Evolutionary conservation across 2,113 vertebrate species (phyloP).

Genomic region (Nothobranchius kuhntae): DNA sequence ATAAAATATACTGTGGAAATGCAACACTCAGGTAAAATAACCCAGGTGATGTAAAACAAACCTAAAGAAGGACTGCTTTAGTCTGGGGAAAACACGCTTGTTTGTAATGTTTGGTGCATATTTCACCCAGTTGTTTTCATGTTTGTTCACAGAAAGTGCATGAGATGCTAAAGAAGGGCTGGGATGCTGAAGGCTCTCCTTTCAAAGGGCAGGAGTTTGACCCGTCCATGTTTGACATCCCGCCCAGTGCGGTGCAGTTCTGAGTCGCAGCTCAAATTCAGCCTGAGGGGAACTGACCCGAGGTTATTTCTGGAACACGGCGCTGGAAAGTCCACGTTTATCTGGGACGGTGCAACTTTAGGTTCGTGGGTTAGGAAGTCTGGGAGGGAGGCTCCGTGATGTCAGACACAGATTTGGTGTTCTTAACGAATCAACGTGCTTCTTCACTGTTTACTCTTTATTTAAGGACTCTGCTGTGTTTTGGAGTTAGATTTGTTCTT

Average conservation of each 20-base stretch:
- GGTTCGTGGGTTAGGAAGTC: background rate
- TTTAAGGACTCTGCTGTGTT: slow-evolving; percentile 31
- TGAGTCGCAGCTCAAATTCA: slow-evolving; percentile 62
- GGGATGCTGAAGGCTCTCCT: slow-evolving; percentile 95
- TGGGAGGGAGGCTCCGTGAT: background rate
- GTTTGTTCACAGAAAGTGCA: slow-evolving; percentile 89
- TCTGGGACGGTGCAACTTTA: background rate
- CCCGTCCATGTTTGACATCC: slow-evolving; percentile 96
- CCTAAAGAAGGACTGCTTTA: too few relatives aligned
- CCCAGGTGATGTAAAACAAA: too few relatives aligned
- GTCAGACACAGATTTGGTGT: background rate
- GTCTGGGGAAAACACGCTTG: too few relatives aligned
- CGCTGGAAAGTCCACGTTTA: background rate
- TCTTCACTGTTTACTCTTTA: slow-evolving; percentile 22
- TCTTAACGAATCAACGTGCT: background rate
- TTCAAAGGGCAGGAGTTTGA: slow-evolving; percentile 96
- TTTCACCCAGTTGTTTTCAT: background rate
- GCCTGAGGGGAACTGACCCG: slow-evolving; percentile 7
- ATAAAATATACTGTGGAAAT: too few relatives aligned
- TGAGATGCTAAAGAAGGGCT: slow-evolving; percentile 98
- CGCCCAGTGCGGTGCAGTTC: slow-evolving; percentile 92
- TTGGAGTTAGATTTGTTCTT: background rate
- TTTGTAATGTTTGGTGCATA: too few relatives aligned
- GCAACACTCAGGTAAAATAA: too few relatives aligned
- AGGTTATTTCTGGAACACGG: background rate